phyloP scores from a whole-genome alignment of 2,797 vertebrate species.

The Sternotherus odoratus region DNA sequence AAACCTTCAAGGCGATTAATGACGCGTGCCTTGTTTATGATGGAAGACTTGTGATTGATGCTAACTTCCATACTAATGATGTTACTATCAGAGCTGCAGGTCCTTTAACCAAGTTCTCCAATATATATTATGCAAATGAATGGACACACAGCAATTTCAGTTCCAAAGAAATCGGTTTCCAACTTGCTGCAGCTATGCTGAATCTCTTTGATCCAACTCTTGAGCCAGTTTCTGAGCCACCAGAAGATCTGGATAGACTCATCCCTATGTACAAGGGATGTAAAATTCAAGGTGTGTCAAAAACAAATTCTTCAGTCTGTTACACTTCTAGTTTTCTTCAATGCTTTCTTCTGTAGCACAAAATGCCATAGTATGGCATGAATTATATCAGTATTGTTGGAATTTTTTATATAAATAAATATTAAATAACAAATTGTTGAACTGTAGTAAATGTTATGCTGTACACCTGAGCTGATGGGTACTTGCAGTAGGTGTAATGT shows the following conservation, averaged over 20 bases:
- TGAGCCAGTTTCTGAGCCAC: slow-evolving; percentile 57
- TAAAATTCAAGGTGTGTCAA: slow-evolving; percentile 87
- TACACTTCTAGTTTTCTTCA: neutral
- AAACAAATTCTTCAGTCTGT: neutral
- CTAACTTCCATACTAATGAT: slow-evolving; percentile 87
- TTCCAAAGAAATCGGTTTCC: slow-evolving; percentile 90
- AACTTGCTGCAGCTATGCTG: slow-evolving; percentile 87
- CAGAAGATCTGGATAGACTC: slow-evolving; percentile 77
- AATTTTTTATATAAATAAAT: neutral
- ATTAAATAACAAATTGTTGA: neutral
- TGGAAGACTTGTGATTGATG: slow-evolving; percentile 87
- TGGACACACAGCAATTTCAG: slow-evolving; percentile 87
- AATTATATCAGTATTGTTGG: neutral
- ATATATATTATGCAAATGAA: slow-evolving; percentile 83
- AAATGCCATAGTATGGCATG: neutral
- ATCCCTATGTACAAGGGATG: slow-evolving; percentile 86
- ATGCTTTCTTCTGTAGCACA: neutral
- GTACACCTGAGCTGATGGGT: neutral
- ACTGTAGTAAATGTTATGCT: neutral
- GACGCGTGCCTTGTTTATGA: slow-evolving; percentile 90
- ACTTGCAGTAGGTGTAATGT: neutral
- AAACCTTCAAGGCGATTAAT: slow-evolving; percentile 87
- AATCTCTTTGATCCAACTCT: slow-evolving; percentile 85
- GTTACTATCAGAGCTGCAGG: slow-evolving; percentile 87
- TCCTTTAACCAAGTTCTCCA: slow-evolving; percentile 91